Conservation (phyloP, 2,888 invertebrate species). For the Brachypalpus laphriformis region DNA sequence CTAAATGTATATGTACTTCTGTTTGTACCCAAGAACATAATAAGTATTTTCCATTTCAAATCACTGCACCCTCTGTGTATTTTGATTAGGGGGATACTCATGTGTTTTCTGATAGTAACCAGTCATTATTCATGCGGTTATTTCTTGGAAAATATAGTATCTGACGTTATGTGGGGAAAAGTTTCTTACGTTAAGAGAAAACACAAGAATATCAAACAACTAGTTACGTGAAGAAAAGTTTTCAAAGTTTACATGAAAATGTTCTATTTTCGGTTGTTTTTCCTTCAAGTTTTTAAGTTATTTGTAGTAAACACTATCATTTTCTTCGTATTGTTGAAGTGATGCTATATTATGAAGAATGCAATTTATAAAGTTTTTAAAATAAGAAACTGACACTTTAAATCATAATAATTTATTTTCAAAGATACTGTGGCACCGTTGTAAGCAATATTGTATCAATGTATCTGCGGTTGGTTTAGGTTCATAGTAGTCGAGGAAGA, state of each 20-base stretch:
- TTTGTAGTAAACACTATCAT: constrained; percentile 37
- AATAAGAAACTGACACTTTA: too few relatives aligned
- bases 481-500: too few relatives aligned
- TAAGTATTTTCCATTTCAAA: neutral
- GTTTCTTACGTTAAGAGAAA: neutral
- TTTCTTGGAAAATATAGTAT: constrained; percentile 18
- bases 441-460: too few relatives aligned
- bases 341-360: neutral
- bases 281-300: constrained; percentile 3
- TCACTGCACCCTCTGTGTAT: neutral
- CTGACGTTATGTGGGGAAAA: neutral
- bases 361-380: too few relatives aligned
- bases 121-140: constrained; percentile 45
- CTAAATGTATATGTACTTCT: too few relatives aligned
- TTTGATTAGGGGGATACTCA: neutral
- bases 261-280: neutral
- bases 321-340: neutral
- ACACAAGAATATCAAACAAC: neutral
- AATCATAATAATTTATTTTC: too few relatives aligned
- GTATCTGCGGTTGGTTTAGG: too few relatives aligned
- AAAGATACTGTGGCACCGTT: too few relatives aligned
- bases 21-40: too few relatives aligned
- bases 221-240: neutral
- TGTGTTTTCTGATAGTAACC: constrained; percentile 11
- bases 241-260: neutral